phyloP scores from a whole-genome alignment of 1,140 invertebrate genomes.

The Drosophila parabipectinata region DNA sequence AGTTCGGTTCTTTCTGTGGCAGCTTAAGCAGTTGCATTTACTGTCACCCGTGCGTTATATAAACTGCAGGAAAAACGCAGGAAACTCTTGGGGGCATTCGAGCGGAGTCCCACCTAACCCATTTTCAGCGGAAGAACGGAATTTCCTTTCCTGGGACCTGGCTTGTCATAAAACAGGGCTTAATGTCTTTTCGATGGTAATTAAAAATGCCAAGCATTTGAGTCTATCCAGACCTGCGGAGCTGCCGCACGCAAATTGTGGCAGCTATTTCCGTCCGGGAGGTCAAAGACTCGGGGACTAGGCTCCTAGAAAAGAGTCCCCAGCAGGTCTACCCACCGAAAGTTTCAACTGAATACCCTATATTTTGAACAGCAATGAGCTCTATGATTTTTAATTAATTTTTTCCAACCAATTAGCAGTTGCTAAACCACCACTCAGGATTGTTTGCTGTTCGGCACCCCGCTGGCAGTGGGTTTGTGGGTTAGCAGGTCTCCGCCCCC shows the following conservation, averaged over 20 bases:
- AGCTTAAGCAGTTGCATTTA: constrained; percentile 44
- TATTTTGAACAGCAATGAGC: background rate
- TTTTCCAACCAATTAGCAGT: constrained; percentile 47
- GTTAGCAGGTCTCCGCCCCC: constrained; percentile 46
- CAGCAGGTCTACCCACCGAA: background rate
- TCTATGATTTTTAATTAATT: constrained; percentile 45
- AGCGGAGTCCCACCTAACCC: constrained; percentile 53
- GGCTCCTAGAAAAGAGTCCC: background rate
- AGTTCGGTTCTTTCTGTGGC: constrained; percentile 31
- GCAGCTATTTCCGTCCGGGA: constrained; percentile 19
- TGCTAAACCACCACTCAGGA: constrained; percentile 35
- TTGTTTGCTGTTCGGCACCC: constrained; percentile 28
- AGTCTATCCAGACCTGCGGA: background rate
- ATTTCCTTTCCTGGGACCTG: constrained; percentile 45
- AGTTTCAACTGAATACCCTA: background rate
- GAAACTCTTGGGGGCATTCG: constrained; percentile 13
- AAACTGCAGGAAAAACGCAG: constrained; percentile 13
- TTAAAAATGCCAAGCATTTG: constrained; percentile 49
- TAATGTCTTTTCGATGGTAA: constrained; percentile 67
- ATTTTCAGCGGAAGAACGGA: constrained; percentile 41
- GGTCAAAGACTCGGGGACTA: constrained; percentile 30
- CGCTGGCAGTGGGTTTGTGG: constrained; percentile 61
- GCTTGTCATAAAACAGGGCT: constrained; percentile 39
- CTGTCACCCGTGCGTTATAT: constrained; percentile 37
- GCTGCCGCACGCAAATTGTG: constrained; percentile 14